These are phyloP conservation scores for Actinia equina DNA, from an alignment of 64 coral and sea anemone genomes.

Conservation along the genomic window DNA sequence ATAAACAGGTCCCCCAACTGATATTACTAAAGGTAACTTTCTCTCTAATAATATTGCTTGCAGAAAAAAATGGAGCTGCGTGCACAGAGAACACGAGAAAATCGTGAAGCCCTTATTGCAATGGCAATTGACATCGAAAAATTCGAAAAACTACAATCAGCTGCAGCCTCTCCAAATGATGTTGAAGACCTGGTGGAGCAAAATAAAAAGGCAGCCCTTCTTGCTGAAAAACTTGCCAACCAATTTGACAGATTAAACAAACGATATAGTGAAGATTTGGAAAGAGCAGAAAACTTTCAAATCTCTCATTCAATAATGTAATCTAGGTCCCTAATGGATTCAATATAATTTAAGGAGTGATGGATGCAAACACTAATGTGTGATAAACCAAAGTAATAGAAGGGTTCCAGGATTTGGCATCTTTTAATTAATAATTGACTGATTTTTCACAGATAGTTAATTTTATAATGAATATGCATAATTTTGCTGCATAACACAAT, in stretches of 20 bases:
- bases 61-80: slow-evolving; percentile 55
- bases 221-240: slow-evolving; percentile 95
- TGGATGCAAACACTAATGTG: too few species aligned
- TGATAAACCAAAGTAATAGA: too few species aligned
- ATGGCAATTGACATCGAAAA: slow-evolving; percentile 71
- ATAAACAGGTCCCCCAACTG: not conserved
- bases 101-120: slow-evolving; percentile 69
- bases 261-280: slow-evolving; percentile 63
- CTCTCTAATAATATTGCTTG: not conserved
- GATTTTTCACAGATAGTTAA: too few species aligned
- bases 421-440: too few species aligned
- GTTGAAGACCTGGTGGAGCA: not conserved
- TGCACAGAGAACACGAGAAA: slow-evolving; percentile 49
- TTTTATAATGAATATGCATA: too few species aligned
- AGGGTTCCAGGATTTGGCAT: too few species aligned
- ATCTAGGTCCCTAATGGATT: not conserved
- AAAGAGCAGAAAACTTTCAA: slow-evolving; percentile 74
- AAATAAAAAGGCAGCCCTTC: slow-evolving; percentile 42
- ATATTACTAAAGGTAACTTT: not conserved
- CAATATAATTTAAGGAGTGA: not conserved
- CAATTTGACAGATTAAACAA: slow-evolving; percentile 80
- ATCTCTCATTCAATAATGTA: not conserved
- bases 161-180: not conserved
- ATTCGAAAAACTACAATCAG: slow-evolving; percentile 30
- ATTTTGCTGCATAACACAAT: too few species aligned